Percentiles rank a stretch among this genome's conserved stretches.
Evolutionary conservation across 2,797 vertebrate genomes (phyloP).

Genomic region (Brachyalestes nurse): DNA sequence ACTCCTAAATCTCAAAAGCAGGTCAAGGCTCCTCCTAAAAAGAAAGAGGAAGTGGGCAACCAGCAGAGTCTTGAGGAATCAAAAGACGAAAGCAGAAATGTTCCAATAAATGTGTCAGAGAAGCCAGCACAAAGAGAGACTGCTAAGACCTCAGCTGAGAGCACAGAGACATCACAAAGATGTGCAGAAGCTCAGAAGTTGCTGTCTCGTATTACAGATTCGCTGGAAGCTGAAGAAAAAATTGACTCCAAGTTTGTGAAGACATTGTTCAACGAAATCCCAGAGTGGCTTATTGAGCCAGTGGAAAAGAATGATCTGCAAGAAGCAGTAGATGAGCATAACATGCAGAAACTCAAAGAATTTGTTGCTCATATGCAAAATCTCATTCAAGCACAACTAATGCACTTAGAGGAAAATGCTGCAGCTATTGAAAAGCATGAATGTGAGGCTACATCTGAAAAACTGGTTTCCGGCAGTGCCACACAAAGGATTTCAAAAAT

Average conservation of each 20-base stretch:
- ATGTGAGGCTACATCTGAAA: slow-evolving; percentile 72
- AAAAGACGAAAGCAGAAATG: slow-evolving; percentile 58
- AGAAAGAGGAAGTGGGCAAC: slow-evolving; percentile 64
- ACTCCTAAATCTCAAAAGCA: slow-evolving; percentile 67
- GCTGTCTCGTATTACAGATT: slow-evolving; percentile 78
- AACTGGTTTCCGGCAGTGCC: slow-evolving; percentile 54
- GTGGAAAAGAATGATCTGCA: slow-evolving; percentile 75
- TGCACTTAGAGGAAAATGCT: slow-evolving; percentile 69
- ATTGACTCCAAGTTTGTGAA: slow-evolving; percentile 75
- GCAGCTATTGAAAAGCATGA: slow-evolving; percentile 74
- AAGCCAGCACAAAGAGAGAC: slow-evolving; percentile 69
- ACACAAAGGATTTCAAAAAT: slow-evolving; percentile 75
- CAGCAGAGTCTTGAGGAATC: slow-evolving; percentile 68
- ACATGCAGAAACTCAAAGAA: slow-evolving; percentile 73
- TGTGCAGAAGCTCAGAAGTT: slow-evolving; percentile 77
- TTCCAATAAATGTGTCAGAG: slow-evolving; percentile 69
- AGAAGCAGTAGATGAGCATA: slow-evolving; percentile 63
- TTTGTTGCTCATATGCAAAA: slow-evolving; percentile 73
- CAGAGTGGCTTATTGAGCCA: slow-evolving; percentile 76
- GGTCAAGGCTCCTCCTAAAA: slow-evolving; percentile 66
- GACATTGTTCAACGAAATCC: slow-evolving; percentile 74
- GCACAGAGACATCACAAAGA: slow-evolving; percentile 75
- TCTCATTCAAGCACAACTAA: slow-evolving; percentile 72
- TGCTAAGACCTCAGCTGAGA: slow-evolving; percentile 66
- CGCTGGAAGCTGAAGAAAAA: slow-evolving; percentile 75